A percentile compares a stretch with the other conserved stretches of the same genome.
phyloP scores from a whole-genome alignment of 1,140 invertebrate genomes.

The Drosophila tsacasi region DNA sequence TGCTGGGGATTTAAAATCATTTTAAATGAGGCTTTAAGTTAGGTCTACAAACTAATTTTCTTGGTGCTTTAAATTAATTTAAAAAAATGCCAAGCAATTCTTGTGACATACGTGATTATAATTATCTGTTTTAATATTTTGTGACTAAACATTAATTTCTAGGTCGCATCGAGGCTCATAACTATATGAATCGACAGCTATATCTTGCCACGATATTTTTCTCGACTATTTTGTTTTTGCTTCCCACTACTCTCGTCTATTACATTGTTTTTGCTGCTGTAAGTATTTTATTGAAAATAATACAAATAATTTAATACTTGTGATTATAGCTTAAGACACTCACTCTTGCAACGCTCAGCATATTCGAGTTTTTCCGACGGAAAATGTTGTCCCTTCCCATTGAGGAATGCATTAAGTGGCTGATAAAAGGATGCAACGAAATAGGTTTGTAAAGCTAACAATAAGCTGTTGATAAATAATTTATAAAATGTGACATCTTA shows the following conservation, averaged over 20 bases:
- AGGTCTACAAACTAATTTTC: not conserved
- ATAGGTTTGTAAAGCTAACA: conserved; percentile 42
- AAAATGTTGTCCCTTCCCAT: conserved; percentile 85
- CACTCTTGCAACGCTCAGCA: conserved; percentile 51
- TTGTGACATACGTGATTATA: no score
- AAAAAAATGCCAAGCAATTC: not conserved
- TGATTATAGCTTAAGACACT: conserved; percentile 56
- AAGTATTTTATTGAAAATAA: conserved; percentile 28
- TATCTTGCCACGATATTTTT: conserved; percentile 83
- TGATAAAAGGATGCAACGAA: conserved; percentile 52
- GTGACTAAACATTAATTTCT: not conserved
- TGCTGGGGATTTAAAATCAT: not conserved
- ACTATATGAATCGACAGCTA: conserved; percentile 81
- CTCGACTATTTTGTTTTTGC: conserved; percentile 73
- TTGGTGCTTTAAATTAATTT: not conserved
- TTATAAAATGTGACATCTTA: not conserved
- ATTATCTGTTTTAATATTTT: not conserved
- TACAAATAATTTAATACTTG: no score
- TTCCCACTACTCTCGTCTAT: conserved; percentile 79
- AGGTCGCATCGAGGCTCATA: conserved; percentile 78
- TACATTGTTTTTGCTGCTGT: conserved; percentile 81
- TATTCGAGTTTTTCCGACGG: conserved; percentile 61
- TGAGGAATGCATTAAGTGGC: conserved; percentile 78
- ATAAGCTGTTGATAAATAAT: not conserved
- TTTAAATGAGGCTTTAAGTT: not conserved